Percentiles rank a stretch among this genome's conserved stretches.
Evolutionary conservation across 30 jellyfish, hydroid and myxozoan species (phyloP).

Genomic region (Aurelia coerulea): DNA sequence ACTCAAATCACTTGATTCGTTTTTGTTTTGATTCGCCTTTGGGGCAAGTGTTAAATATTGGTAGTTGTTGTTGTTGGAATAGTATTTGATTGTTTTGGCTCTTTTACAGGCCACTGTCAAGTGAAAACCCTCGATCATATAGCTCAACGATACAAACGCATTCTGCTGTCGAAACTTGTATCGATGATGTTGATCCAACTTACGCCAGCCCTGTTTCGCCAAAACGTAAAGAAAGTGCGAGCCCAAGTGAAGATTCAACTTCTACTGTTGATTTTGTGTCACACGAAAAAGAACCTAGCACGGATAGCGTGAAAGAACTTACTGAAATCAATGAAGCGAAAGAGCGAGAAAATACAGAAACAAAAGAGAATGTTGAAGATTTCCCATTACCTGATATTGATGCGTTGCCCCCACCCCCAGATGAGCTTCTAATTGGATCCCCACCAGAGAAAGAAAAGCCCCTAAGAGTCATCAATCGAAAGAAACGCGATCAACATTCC

Average conservation of each 20-base stretch:
- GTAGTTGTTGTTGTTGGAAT: too few relatives aligned
- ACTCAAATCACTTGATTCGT: too few relatives aligned
- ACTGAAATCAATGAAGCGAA: constrained; percentile 27
- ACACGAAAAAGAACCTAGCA: constrained; percentile 86
- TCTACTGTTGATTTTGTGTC: not conserved
- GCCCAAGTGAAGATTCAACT: not conserved
- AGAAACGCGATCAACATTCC: constrained; percentile 76
- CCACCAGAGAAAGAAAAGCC: constrained; percentile 88
- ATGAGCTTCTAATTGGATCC: constrained; percentile 67
- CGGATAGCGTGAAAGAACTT: constrained; percentile 70
- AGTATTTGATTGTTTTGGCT: too few relatives aligned
- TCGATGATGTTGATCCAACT: constrained; percentile 48
- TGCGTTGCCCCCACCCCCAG: constrained; percentile 88
- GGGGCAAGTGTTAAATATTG: too few relatives aligned
- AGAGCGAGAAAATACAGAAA: not conserved
- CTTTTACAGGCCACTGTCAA: not conserved
- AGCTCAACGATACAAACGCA: constrained; percentile 9
- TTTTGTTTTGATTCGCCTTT: too few relatives aligned
- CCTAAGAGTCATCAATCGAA: constrained; percentile 87
- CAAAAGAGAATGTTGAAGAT: constrained; percentile 4
- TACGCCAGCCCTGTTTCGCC: not conserved
- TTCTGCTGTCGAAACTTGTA: constrained; percentile 42
- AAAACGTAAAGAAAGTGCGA: not conserved
- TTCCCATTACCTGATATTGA: constrained; percentile 66
- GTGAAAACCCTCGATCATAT: constrained; percentile 3